phyloP scores from a whole-genome alignment of 2,797 vertebrate species.

The Parauchenoglanis ngamensis region DNA sequence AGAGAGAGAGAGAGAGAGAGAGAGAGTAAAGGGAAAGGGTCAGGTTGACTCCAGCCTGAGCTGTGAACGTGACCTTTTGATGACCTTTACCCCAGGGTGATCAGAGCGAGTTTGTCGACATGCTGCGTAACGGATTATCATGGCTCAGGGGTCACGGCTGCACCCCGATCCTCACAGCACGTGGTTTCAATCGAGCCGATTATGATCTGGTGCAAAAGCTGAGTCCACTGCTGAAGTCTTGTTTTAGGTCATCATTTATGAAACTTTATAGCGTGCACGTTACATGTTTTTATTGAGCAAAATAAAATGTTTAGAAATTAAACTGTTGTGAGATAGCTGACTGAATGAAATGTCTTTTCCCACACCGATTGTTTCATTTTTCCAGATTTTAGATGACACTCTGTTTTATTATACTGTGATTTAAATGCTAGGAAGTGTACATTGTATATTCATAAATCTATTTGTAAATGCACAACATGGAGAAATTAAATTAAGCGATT shows the following conservation, averaged over 20 bases:
- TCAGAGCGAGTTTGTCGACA: constrained; percentile 69
- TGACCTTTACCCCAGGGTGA: constrained; percentile 75
- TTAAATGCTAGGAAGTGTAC: neutral
- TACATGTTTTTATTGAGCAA: neutral
- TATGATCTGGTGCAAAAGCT: neutral
- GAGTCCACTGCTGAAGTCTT: neutral
- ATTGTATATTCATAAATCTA: neutral
- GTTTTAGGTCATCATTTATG: neutral
- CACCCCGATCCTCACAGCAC: constrained; percentile 5
- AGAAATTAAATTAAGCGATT: neutral
- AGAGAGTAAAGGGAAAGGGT: neutral
- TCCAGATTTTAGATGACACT: neutral
- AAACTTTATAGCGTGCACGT: neutral
- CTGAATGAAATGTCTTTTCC: neutral
- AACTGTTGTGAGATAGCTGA: neutral
- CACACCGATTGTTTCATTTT: neutral
- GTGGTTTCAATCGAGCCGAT: constrained; percentile 1
- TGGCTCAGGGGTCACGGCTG: constrained; percentile 33
- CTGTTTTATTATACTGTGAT: neutral
- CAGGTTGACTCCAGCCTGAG: neutral
- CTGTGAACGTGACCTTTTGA: constrained; percentile 55
- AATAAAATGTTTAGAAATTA: neutral
- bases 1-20: neutral
- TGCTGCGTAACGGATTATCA: constrained; percentile 78
- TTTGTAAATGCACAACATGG: neutral